A percentile compares a stretch with the other conserved stretches of the same genome.
Evolutionary conservation across 37 sponge, comb jelly and placozoan species (phyloP).

Genomic region (Petrosia ficiformis): DNA sequence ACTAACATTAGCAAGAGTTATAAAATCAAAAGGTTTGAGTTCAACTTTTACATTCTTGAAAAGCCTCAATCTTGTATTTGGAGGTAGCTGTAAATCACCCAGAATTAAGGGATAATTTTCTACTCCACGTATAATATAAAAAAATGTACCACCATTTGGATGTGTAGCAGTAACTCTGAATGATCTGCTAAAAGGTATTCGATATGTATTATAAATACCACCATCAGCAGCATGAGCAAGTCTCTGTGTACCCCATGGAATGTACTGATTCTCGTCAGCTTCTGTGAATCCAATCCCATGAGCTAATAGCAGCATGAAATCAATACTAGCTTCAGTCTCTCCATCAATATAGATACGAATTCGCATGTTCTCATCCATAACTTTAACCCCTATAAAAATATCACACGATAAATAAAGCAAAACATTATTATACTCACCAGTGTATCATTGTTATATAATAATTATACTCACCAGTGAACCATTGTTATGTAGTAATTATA

Average conservation of each 20-base stretch:
- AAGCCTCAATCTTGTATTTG: constrained; percentile 45
- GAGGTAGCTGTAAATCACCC: constrained; percentile 65
- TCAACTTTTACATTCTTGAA: constrained; percentile 55
- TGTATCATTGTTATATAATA: constrained; percentile 78
- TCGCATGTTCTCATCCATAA: constrained; percentile 55
- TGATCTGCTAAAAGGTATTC: constrained; percentile 58
- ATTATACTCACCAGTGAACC: constrained; percentile 55
- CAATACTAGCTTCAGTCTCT: constrained; percentile 57
- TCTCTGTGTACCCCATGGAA: constrained; percentile 66
- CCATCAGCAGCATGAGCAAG: constrained; percentile 55
- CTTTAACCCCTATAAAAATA: constrained; percentile 17
- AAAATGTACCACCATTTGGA: constrained; percentile 35
- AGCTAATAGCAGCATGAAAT: constrained; percentile 58
- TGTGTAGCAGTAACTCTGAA: constrained; percentile 61
- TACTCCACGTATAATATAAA: constrained; percentile 81
- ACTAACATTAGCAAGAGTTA: constrained; percentile 45
- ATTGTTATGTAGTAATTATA: constrained; percentile 65
- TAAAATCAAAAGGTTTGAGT: constrained; percentile 44
- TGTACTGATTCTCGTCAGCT: neutral
- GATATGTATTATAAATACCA: constrained; percentile 56
- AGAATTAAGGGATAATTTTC: constrained; percentile 63
- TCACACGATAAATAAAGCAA: neutral
- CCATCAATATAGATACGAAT: constrained; percentile 75
- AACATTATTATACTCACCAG: constrained; percentile 6
- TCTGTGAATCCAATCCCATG: constrained; percentile 65